Conservation (phyloP, 2,797 vertebrate species). For the Hemitrygon akajei region DNA sequence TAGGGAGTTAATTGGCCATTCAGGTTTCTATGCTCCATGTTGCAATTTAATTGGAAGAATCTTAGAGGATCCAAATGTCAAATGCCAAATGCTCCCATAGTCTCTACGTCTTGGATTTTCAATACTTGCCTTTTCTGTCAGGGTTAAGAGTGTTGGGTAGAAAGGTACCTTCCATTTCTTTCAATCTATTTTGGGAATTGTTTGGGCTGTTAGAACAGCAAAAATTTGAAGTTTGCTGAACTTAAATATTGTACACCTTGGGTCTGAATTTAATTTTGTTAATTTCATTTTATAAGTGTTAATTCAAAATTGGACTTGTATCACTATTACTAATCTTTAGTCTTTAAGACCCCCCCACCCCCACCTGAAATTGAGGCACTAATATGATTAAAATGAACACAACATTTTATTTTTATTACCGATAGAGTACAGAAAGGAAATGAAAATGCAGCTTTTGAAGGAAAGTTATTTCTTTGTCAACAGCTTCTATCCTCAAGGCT, state of each 20-base stretch:
- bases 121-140: not conserved
- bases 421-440: not conserved
- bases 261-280: not conserved
- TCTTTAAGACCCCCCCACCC: not conserved
- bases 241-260: not conserved
- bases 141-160: not conserved
- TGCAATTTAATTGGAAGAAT: not conserved
- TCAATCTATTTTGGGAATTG: not conserved
- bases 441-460: constrained; percentile 11
- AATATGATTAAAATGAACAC: not conserved
- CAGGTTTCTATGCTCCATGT: not conserved
- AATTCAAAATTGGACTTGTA: not conserved
- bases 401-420: not conserved
- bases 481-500: not conserved
- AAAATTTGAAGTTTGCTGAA: not conserved
- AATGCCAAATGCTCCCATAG: not conserved
- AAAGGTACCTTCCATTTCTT: not conserved
- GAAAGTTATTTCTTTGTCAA: not conserved
- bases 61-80: not conserved
- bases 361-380: not conserved
- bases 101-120: not conserved
- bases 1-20: not conserved
- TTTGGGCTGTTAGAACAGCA: not conserved
- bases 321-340: too few species aligned
- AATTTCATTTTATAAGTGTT: not conserved